Evolutionary conservation across 1,140 invertebrate genomes (phyloP).

Genomic region (Lamellibrachia luymesi): DNA sequence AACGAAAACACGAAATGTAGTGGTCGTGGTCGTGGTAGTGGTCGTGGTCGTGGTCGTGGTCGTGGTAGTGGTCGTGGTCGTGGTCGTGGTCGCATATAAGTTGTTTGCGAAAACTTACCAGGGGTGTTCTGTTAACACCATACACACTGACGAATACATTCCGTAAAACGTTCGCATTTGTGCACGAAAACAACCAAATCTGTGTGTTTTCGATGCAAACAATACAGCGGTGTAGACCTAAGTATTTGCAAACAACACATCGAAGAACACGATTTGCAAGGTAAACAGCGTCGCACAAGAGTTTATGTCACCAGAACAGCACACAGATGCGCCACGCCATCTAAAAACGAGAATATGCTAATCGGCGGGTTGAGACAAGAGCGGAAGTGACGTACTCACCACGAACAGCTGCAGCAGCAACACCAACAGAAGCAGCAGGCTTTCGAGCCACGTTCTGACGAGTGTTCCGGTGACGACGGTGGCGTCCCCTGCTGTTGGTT

Average conservation of each 20-base stretch:
- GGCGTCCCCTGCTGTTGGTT: background rate
- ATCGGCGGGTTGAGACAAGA: background rate
- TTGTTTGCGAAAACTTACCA: background rate
- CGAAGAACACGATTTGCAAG: background rate
- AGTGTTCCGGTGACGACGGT: conserved; percentile 5
- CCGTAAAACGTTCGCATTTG: background rate
- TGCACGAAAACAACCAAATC: background rate
- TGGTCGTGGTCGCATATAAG: background rate
- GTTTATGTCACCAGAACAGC: background rate
- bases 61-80: no score
- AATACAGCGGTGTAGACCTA: background rate
- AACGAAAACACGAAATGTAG: background rate
- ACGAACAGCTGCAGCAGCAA: conserved; percentile 20
- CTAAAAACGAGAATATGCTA: background rate
- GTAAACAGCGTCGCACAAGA: background rate
- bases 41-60: no score
- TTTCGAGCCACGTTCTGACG: background rate
- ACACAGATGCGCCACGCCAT: background rate
- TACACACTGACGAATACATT: background rate
- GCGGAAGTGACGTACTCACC: conserved; percentile 16
- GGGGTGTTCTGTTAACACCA: background rate
- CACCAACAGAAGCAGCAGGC: conserved; percentile 21
- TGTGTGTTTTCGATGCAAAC: background rate
- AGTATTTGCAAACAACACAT: no score
- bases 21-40: background rate